Evolutionary conservation across 2,113 vertebrate genomes (phyloP).

Genomic region (Orycteropus afer): DNA sequence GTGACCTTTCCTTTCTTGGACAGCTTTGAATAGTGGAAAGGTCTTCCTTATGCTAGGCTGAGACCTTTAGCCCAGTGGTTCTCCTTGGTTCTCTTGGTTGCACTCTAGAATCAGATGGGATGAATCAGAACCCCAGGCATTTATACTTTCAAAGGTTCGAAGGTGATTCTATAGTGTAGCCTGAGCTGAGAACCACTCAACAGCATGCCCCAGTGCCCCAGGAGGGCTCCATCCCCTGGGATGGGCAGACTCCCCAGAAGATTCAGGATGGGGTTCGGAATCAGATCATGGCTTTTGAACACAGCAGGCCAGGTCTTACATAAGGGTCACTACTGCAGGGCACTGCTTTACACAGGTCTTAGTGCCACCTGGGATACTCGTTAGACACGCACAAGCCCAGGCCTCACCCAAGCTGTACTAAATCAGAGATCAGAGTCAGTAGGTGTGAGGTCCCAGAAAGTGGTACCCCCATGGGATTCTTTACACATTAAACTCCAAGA

Average conservation of each 20-base stretch:
- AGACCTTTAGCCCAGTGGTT: neutral
- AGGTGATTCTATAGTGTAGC: fast-evolving
- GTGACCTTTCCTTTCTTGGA: neutral
- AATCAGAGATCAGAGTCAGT: neutral
- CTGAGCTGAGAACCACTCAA: neutral
- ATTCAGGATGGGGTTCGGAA: neutral
- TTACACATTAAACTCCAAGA: neutral
- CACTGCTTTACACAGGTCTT: neutral
- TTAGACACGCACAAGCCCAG: neutral
- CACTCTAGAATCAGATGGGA: neutral
- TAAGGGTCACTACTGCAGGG: neutral
- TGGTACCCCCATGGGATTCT: neutral
- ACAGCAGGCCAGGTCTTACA: too few species aligned
- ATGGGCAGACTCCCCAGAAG: neutral
- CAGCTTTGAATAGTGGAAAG: neutral
- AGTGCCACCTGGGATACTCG: fast-evolving
- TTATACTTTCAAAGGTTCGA: neutral
- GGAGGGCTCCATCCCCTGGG: too few species aligned
- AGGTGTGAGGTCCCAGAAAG: neutral
- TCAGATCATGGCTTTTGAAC: fast-evolving
- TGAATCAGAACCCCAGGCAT: neutral
- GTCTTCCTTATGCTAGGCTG: neutral
- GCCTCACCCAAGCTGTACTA: neutral
- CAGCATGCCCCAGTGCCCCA: neutral
- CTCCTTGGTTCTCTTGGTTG: neutral